These are phyloP conservation scores for Meta bourneti DNA, from an alignment of 2,888 invertebrate species.

Conservation along the genomic window DNA sequence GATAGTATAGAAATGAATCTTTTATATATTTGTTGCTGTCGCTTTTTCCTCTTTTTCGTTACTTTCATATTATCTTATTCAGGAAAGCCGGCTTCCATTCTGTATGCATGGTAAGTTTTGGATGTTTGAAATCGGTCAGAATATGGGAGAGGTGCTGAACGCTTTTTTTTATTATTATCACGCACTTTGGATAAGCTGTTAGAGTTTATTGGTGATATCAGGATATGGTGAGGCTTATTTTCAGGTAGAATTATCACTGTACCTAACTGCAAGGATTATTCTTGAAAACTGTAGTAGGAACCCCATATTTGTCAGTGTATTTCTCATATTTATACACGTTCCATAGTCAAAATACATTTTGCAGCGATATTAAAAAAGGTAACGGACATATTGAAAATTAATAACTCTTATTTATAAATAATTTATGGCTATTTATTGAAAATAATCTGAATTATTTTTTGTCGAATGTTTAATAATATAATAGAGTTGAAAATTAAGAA, in stretches of 20 bases:
- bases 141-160: neutral
- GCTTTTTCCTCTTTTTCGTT: neutral
- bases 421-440: too few species aligned
- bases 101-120: conserved; percentile 28
- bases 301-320: too few species aligned
- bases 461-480: too few species aligned
- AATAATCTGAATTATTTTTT: too few species aligned
- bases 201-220: neutral
- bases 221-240: neutral
- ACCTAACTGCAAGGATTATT: neutral
- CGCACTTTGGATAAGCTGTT: neutral
- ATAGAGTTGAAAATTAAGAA: too few species aligned
- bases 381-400: too few species aligned
- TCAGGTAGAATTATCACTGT: neutral
- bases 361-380: too few species aligned
- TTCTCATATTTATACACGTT: too few species aligned
- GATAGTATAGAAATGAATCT: neutral
- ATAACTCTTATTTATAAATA: too few species aligned
- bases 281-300: too few species aligned
- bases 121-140: conserved; percentile 14
- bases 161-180: neutral
- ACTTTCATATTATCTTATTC: neutral
- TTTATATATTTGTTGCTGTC: neutral
- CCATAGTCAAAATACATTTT: too few species aligned
- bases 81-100: too few species aligned